Conservation (phyloP, 2,888 invertebrate genomes). For the Rosalia funebris region DNA sequence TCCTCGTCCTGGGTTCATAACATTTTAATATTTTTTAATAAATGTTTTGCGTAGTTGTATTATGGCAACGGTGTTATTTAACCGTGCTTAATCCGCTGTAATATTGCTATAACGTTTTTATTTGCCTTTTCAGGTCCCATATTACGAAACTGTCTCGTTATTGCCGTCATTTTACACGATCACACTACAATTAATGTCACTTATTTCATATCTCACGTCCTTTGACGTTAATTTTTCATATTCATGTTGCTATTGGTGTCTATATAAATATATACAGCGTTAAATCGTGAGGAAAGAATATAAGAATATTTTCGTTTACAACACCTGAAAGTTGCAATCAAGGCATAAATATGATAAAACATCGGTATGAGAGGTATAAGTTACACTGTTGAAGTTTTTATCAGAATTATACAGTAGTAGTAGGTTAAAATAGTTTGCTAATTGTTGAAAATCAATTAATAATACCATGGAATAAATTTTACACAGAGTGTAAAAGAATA, state of each 20-base stretch:
- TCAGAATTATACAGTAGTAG: too few relatives aligned
- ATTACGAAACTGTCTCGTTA: neutral
- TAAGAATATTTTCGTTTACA: too few relatives aligned
- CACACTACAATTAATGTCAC: neutral
- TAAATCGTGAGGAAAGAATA: too few relatives aligned
- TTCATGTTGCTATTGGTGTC: neutral
- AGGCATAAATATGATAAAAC: neutral
- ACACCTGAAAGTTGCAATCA: neutral
- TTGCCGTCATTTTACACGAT: neutral
- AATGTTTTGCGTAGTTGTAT: neutral
- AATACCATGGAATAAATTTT: too few relatives aligned
- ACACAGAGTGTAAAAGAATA: too few relatives aligned
- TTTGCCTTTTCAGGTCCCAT: neutral
- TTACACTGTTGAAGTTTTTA: too few relatives aligned
- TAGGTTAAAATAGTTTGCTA: too few relatives aligned
- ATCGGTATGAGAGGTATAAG: neutral
- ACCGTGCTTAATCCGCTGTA: slow-evolving; percentile 2
- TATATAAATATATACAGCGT: neutral
- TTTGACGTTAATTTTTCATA: neutral
- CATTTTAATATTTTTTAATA: neutral
- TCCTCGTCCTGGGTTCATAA: neutral
- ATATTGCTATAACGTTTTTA: slow-evolving; percentile 1
- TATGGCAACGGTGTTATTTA: neutral
- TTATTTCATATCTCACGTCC: neutral
- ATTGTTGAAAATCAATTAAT: too few relatives aligned